A percentile compares a stretch with the other conserved stretches of the same genome.
Evolutionary conservation across 2,888 invertebrate genomes (phyloP).

Genomic region (Epirrhoe tristata): DNA sequence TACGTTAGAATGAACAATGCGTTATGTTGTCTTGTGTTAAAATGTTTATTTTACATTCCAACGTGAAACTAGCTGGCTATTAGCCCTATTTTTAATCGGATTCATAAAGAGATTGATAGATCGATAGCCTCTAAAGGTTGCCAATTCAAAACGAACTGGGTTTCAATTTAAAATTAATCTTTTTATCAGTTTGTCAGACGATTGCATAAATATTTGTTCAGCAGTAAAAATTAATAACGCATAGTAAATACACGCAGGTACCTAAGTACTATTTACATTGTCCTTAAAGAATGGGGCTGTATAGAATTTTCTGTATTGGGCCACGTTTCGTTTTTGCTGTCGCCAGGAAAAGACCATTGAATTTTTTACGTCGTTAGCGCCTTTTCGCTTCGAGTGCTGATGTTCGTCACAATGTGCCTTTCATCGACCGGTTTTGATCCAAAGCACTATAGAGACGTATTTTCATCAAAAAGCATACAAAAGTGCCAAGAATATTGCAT

Average conservation of each 20-base stretch:
- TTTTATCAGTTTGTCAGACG: no score
- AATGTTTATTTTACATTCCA: slow-evolving; percentile 10
- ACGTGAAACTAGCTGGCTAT: slow-evolving; percentile 1
- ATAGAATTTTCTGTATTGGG: slow-evolving; percentile 63
- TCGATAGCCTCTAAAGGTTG: no score
- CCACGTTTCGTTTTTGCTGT: slow-evolving; percentile 63
- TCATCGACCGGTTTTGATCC: background rate
- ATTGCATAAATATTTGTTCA: no score
- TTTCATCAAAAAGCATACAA: background rate
- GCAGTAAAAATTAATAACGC: no score
- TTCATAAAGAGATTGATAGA: background rate
- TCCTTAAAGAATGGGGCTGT: no score
- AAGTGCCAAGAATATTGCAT: background rate
- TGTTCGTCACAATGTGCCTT: slow-evolving; percentile 39
- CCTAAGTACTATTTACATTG: no score
- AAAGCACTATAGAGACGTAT: background rate
- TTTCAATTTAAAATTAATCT: no score
- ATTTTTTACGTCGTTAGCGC: slow-evolving; percentile 77
- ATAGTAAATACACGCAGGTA: no score
- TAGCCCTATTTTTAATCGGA: background rate
- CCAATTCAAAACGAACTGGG: no score
- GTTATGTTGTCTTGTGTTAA: slow-evolving; percentile 17
- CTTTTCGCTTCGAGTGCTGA: slow-evolving; percentile 52
- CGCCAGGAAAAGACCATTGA: slow-evolving; percentile 76
- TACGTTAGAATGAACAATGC: slow-evolving; percentile 31